Evolutionary conservation across 2,113 vertebrate species (phyloP).

Genomic region (Cardinalis cardinalis): DNA sequence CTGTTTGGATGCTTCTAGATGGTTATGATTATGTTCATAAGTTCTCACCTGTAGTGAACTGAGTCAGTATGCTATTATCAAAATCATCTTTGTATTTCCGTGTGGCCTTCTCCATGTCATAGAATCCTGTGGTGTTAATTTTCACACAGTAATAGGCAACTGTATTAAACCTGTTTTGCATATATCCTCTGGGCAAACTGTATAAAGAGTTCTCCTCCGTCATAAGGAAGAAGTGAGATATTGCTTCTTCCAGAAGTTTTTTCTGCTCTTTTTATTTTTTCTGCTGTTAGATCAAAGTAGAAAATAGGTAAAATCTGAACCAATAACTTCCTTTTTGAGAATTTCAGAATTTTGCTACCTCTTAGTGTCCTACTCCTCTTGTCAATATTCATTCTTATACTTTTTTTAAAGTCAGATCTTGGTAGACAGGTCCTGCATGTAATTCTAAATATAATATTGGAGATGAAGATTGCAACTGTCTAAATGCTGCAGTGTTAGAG

Average conservation of each 20-base stretch:
- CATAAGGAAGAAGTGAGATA: not conserved
- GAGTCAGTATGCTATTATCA: not conserved
- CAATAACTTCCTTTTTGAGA: not conserved
- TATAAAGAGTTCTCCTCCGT: not conserved
- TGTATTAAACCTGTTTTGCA: not conserved
- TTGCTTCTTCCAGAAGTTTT: not conserved
- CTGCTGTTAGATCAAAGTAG: not conserved
- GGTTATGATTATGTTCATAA: not conserved
- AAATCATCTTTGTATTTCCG: not conserved
- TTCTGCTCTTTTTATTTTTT: not conserved
- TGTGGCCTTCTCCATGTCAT: rapidly evolving
- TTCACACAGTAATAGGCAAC: not conserved
- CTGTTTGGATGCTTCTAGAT: not conserved
- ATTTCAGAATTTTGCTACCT: not conserved
- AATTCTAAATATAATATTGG: not conserved
- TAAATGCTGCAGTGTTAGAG: not conserved
- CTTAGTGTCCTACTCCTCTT: not conserved
- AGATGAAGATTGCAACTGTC: not conserved
- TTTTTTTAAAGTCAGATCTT: not conserved
- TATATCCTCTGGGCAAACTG: not conserved
- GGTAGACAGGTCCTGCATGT: not conserved
- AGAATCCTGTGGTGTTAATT: not conserved
- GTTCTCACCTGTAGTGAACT: not conserved
- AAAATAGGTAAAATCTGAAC: not conserved
- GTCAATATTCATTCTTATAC: not conserved